Percentiles rank a stretch among this genome's conserved stretches.
These are phyloP conservation scores for Colletes latitarsis DNA, from an alignment of 1,140 invertebrate species.

Conservation along the genomic window DNA sequence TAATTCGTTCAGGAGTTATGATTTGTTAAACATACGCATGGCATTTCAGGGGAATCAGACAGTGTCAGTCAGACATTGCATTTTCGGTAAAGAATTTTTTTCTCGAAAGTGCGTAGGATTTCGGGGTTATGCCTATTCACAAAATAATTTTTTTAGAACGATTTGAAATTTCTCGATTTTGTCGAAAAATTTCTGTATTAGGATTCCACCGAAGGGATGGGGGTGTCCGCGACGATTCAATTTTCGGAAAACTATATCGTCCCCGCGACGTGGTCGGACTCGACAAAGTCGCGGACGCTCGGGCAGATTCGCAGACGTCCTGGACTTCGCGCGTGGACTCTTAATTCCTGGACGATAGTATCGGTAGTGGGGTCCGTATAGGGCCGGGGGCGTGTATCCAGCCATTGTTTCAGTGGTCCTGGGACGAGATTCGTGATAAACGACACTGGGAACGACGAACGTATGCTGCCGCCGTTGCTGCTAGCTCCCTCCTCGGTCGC, in stretches of 20 bases:
- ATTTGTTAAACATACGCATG: too few relatives aligned
- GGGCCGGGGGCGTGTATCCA: constrained; percentile 22
- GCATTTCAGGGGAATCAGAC: too few relatives aligned
- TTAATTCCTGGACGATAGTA: constrained; percentile 43
- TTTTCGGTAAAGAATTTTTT: too few relatives aligned
- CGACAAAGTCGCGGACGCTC: background rate
- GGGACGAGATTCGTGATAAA: constrained; percentile 56
- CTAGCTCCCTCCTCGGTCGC: background rate
- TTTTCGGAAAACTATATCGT: background rate
- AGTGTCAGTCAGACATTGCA: too few relatives aligned
- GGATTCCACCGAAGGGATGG: too few relatives aligned
- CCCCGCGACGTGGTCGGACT: background rate
- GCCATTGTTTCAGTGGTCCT: constrained; percentile 50
- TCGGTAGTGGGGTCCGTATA: background rate
- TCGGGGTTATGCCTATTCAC: too few relatives aligned
- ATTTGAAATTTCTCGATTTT: too few relatives aligned
- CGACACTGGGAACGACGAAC: constrained; percentile 40
- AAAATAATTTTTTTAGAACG: too few relatives aligned
- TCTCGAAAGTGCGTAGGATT: too few relatives aligned
- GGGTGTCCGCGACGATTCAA: background rate
- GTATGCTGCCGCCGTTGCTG: constrained; percentile 18
- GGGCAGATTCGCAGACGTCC: background rate
- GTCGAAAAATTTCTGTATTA: too few relatives aligned
- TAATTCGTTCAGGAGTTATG: too few relatives aligned
- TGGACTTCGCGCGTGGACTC: constrained; percentile 14